Conservation (phyloP, 2,888 invertebrate genomes). For the Acanthosepion esculentum region DNA sequence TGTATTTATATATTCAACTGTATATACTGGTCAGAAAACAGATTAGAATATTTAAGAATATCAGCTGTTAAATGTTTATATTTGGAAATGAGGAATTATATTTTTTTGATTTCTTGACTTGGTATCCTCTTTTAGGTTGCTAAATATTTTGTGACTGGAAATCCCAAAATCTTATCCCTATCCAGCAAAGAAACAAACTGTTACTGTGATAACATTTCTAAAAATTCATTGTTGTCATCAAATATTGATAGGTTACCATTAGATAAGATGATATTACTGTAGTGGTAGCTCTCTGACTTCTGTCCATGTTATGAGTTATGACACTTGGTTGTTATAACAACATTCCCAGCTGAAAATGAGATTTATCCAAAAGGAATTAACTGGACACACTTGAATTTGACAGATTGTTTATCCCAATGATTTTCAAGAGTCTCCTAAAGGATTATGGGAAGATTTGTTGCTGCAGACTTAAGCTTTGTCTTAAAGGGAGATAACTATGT, state of each 20-base stretch:
- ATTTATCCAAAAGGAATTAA: not conserved
- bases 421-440: not conserved
- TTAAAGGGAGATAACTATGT: not conserved
- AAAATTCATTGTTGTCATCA: not conserved
- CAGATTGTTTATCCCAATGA: not conserved
- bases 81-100: no score
- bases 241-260: constrained; percentile 16
- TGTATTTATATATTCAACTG: no score
- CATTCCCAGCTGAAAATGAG: not conserved
- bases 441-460: not conserved
- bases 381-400: not conserved
- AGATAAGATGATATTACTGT: not conserved
- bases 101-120: no score
- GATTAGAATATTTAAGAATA: no score
- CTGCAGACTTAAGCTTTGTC: not conserved
- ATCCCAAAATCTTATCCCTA: no score
- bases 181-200: no score
- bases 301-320: not conserved
- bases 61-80: no score
- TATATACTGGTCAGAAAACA: no score
- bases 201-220: no score
- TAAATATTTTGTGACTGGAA: no score
- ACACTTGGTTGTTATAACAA: not conserved
- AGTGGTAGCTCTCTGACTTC: not conserved
- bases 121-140: no score